Base-by-base conservation (phyloP, 64 coral and sea anemone species). In the Actinia equina region DNA sequence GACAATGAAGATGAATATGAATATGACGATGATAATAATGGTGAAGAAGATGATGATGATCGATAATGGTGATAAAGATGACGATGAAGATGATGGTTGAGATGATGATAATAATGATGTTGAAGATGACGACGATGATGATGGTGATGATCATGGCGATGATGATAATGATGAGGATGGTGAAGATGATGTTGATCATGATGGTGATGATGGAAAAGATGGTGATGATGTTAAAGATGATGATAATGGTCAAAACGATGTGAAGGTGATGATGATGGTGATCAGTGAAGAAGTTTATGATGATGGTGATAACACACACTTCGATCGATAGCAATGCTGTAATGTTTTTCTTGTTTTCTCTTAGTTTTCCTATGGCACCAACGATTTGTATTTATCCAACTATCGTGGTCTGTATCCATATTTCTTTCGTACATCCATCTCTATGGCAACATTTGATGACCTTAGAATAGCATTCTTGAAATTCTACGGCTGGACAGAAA, bases 301-400 rank as follows among this genome's bases (percentile, higher is more conserved):
- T 62, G 59, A 54, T 54, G 52, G 12, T 62, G 17, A 1, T 43
- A 14, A 63, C 17, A 17, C 6, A 2, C 14, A 63, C 20, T 1
- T 17, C 20, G 19, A 22, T 63, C 30, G 60, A 63, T 0, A 17
- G 17, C 59, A 14, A 17, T 62, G 18, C 17, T 65, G 20, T n/a
- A n/a, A 18, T 65, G 22, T n/a, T n/a, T 20, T 65, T 23, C n/a
- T 23, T 23, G 12, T 74, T 74, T 15, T n/a, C 83, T 89, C 45
- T 11, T 71, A 96, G 94, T 96, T 96, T 49, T 96, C 94, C 3
- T 87, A 92, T 45, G 88, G 91, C 27, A 96, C 94, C 2, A 88
- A 52, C 9, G 89, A 92, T 82, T 59, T 96, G 20, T 88, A 93
- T 17, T 63, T 96, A 23, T 84, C 91, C 9, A 93, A 71, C 30